Base-by-base conservation (phyloP, 2,888 invertebrate genomes). In the Yponomeuta plumbellus region DNA sequence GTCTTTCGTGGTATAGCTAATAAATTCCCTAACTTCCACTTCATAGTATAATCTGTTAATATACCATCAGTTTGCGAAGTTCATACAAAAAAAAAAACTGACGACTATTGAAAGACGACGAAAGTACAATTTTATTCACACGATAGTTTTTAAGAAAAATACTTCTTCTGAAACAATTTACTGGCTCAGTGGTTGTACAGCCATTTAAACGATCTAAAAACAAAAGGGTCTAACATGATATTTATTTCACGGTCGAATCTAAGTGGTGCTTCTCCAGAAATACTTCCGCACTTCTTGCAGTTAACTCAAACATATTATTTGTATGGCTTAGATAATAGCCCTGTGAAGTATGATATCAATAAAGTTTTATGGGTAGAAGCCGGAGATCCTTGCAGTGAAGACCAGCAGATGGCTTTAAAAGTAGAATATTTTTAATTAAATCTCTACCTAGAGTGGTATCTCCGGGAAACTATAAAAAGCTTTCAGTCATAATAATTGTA, bases 211-310 rank as follows among this genome's bases (percentile, higher is more conserved):
- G 2, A 21, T 34, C 20, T 62, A 6, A 20, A 62, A 44, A 64
- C 64, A 64, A 64, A 34, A 64, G 64, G 64, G 52, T 64, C 63
- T n/a, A 34, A n/a, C 82, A 75, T 80, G 77, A 78, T 77, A 76
- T 77, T 71, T 72, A 74, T 72, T 74, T 73, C 81, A 84, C 70
- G 85, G 83, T 71, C 84, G 74, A 72, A 69, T 69, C 72, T 79
- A 85, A 84, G 84, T 79, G 80, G 73, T 75, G 76, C 79, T 76
- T 75, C 75, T 74, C 75, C 70, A 70, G 69, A 76, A 70, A 73
- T 73, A 71, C 75, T 83, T 82, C 80, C 82, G 74, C 67, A 70
- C 73, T 72, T 67, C 72, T 69, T 72, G 67, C 63, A 66, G 66
- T 71, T 68, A 34, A 62, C n/a, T 39, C 62, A 20, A 59, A 20